phyloP scores from a whole-genome alignment of 2,797 vertebrate species.

The Trichosurus vulpecula region DNA sequence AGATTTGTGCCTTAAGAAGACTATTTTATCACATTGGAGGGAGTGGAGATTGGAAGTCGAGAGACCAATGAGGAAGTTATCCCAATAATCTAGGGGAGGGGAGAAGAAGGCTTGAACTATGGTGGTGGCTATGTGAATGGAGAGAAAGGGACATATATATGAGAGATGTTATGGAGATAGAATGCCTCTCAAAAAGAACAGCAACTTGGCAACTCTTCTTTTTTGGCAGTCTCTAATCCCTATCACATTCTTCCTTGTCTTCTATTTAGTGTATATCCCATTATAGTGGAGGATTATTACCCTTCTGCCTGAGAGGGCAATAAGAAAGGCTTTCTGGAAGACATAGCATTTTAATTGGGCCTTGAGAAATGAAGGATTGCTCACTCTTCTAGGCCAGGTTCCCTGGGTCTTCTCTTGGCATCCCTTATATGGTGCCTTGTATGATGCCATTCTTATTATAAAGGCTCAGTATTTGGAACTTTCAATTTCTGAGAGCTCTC shows the following conservation, averaged over 20 bases:
- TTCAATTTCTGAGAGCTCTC: neutral
- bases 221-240: neutral
- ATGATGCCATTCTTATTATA: neutral
- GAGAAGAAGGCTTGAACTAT: neutral
- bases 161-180: neutral
- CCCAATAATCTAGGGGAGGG: neutral
- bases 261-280: neutral
- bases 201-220: neutral
- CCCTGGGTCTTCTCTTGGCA: neutral
- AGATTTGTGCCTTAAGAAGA: neutral
- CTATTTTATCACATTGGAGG: neutral
- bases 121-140: neutral
- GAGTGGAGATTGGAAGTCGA: neutral
- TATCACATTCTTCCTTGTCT: rapidly evolving
- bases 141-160: neutral
- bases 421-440: neutral
- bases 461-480: neutral
- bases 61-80: neutral
- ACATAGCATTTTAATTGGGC: neutral
- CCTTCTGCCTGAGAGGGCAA: neutral
- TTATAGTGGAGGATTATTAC: neutral
- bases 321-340: neutral
- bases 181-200: no score
- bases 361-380: neutral
- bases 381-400: neutral